phyloP scores from a whole-genome alignment of 92 coral and sea anemone species.

The Phenganax subtilis region DNA sequence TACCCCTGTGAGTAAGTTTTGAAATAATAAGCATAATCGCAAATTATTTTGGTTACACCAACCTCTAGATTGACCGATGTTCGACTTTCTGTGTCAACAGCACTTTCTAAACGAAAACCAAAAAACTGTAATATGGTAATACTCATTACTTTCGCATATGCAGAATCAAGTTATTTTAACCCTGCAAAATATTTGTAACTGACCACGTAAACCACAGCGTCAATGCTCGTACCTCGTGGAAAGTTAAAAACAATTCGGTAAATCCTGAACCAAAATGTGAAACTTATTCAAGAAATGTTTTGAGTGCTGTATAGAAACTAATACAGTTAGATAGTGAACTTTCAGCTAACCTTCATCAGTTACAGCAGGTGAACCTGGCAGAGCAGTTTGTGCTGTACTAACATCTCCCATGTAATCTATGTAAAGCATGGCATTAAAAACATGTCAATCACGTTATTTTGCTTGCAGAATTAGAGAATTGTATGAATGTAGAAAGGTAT shows the following conservation, averaged over 20 bases:
- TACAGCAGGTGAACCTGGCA: conserved; percentile 39
- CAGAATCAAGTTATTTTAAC: neutral
- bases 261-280: neutral
- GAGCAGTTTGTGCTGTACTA: conserved; percentile 57
- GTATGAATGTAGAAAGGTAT: too few relatives aligned
- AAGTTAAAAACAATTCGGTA: neutral
- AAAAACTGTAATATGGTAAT: neutral
- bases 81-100: neutral
- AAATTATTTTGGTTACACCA: neutral
- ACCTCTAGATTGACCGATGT: neutral
- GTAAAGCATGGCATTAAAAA: neutral
- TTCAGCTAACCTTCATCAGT: conserved; percentile 21
- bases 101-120: neutral
- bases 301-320: neutral
- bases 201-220: too few relatives aligned
- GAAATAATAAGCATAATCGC: too few relatives aligned
- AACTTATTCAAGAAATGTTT: neutral
- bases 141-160: too few relatives aligned
- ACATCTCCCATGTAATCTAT: conserved; percentile 81
- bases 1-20: too few relatives aligned
- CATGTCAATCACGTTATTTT: neutral
- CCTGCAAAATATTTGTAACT: too few relatives aligned
- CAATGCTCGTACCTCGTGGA: too few relatives aligned
- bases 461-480: too few relatives aligned
- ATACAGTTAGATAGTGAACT: neutral